phyloP scores from a whole-genome alignment of 2,113 vertebrate species.

The Camelus bactrianus region DNA sequence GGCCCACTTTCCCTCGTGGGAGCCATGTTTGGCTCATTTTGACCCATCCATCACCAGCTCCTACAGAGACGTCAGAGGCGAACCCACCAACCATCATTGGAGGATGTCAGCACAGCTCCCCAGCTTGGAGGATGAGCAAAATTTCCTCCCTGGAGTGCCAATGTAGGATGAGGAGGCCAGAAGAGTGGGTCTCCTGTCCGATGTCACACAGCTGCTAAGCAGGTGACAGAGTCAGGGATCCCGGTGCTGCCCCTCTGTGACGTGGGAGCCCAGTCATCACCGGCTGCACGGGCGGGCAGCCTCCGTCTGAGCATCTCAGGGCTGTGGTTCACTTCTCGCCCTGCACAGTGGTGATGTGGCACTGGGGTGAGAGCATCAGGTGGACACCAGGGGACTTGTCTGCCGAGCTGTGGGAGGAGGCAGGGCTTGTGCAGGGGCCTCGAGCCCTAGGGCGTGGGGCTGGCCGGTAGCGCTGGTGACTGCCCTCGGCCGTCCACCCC shows the following conservation, averaged over 20 bases:
- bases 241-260: not conserved
- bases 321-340: not conserved
- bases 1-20: not conserved
- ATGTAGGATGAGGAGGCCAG: not conserved
- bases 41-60: not conserved
- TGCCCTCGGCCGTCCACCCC: not conserved
- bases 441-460: not conserved
- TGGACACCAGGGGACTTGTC: not conserved
- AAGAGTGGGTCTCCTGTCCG: not conserved
- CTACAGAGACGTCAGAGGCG: not conserved
- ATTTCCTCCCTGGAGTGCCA: not conserved
- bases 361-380: not conserved
- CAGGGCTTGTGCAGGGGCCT: not conserved
- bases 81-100: accelerated
- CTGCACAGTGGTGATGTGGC: not conserved
- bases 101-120: too few species aligned
- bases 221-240: not conserved
- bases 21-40: not conserved
- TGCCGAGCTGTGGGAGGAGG: not conserved
- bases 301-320: not conserved
- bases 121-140: not conserved
- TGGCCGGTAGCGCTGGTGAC: not conserved
- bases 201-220: not conserved
- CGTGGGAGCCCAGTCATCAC: not conserved
- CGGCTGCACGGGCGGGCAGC: not conserved